Evolutionary conservation across 2,888 invertebrate genomes (phyloP).

Genomic region (Hemistola chrysoprasaria): DNA sequence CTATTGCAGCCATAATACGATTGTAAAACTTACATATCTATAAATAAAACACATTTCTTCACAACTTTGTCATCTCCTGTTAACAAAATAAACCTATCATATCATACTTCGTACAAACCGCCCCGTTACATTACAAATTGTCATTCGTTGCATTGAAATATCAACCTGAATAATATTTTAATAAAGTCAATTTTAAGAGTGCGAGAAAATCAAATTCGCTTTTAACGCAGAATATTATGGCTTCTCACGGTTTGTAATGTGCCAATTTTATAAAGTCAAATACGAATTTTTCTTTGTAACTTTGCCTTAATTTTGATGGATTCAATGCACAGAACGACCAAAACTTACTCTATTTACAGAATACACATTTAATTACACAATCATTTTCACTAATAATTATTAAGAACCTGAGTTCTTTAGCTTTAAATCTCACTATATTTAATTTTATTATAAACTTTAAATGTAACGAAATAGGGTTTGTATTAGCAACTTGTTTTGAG

Average conservation of each 20-base stretch:
- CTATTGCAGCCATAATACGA: too few relatives aligned
- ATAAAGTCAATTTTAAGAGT: too few relatives aligned
- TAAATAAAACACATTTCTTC: constrained; percentile 26
- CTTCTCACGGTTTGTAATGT: neutral
- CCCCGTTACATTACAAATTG: constrained; percentile 18
- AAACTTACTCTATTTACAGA: constrained; percentile 10
- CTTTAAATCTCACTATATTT: neutral
- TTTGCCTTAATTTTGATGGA: too few relatives aligned
- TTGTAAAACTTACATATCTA: too few relatives aligned
- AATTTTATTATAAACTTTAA: neutral
- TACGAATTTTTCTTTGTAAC: too few relatives aligned
- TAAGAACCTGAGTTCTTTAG: neutral
- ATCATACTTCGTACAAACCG: constrained; percentile 28
- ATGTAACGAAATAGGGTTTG: too few relatives aligned
- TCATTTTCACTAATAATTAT: neutral
- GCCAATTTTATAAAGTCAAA: too few relatives aligned
- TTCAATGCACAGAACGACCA: constrained; percentile 7
- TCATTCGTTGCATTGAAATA: constrained; percentile 15
- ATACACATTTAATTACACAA: constrained; percentile 10
- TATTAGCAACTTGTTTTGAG: too few relatives aligned
- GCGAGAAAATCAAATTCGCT: too few relatives aligned
- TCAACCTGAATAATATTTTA: neutral
- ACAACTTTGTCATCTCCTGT: constrained; percentile 21
- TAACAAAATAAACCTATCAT: constrained; percentile 36
- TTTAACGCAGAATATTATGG: too few relatives aligned